Conservation (phyloP, 1,140 invertebrate species). For the Chironomus tepperi region DNA sequence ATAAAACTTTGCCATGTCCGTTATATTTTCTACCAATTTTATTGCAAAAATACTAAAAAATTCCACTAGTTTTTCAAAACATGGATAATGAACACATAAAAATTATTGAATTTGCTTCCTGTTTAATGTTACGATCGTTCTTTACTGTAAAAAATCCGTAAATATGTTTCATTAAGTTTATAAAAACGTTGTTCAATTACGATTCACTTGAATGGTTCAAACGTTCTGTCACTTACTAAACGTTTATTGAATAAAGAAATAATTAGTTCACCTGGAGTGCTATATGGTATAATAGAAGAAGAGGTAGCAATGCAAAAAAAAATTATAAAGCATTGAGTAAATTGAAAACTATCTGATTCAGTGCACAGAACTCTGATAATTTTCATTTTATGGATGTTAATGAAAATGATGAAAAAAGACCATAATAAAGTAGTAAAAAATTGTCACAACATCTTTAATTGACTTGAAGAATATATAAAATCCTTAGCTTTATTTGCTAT, state of each 20-base stretch:
- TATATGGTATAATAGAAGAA: not conserved
- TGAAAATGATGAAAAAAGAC: not conserved
- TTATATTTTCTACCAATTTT: no score
- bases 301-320: not conserved
- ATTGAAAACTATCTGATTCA: not conserved
- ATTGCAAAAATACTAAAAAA: no score
- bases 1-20: no score
- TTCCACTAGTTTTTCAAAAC: not conserved
- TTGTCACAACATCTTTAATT: not conserved
- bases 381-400: not conserved
- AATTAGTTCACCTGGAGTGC: not conserved
- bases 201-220: no score
- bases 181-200: no score
- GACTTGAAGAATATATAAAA: not conserved
- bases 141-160: no score
- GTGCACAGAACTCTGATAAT: not conserved
- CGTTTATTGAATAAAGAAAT: slow-evolving; percentile 1
- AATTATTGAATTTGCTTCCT: not conserved
- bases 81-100: not conserved
- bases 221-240: not conserved
- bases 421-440: not conserved
- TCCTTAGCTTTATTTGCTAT: no score
- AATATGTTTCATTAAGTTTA: no score
- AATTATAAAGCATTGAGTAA: not conserved
- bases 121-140: no score